Evolutionary conservation across 2,888 invertebrate species (phyloP).

Genomic region (Rugalucina vietnamica): DNA sequence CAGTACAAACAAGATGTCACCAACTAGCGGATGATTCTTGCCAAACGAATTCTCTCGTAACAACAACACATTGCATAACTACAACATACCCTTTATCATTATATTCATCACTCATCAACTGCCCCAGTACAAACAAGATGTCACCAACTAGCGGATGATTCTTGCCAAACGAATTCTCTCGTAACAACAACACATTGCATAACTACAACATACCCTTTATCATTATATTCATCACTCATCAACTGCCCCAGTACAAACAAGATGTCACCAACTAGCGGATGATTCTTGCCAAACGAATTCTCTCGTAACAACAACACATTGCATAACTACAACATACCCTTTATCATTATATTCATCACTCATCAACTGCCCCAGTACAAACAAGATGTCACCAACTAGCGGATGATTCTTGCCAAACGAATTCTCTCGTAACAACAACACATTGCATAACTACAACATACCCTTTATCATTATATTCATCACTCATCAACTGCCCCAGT

Average conservation of each 20-base stretch:
- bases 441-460: conserved; percentile 51
- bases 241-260: conserved; percentile 73
- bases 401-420: too few species aligned
- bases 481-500: conserved; percentile 72
- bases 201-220: conserved; percentile 66
- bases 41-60: conserved; percentile 78
- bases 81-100: conserved; percentile 70
- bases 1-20: conserved; percentile 74
- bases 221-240: conserved; percentile 64
- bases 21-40: conserved; percentile 76
- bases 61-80: conserved; percentile 63
- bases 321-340: too few species aligned
- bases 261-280: conserved; percentile 78
- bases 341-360: too few species aligned
- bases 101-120: conserved; percentile 62
- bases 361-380: too few species aligned
- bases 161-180: conserved; percentile 78
- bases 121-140: conserved; percentile 73
- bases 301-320: conserved; percentile 70
- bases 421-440: too few species aligned
- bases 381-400: too few species aligned
- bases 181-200: conserved; percentile 67
- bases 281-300: conserved; percentile 77
- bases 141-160: conserved; percentile 78
- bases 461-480: conserved; percentile 69